Evolutionary conservation across 2,888 invertebrate genomes (phyloP), one percentile per base, ranked within the genome.

Genomic region (Villa cingulata): DNA sequence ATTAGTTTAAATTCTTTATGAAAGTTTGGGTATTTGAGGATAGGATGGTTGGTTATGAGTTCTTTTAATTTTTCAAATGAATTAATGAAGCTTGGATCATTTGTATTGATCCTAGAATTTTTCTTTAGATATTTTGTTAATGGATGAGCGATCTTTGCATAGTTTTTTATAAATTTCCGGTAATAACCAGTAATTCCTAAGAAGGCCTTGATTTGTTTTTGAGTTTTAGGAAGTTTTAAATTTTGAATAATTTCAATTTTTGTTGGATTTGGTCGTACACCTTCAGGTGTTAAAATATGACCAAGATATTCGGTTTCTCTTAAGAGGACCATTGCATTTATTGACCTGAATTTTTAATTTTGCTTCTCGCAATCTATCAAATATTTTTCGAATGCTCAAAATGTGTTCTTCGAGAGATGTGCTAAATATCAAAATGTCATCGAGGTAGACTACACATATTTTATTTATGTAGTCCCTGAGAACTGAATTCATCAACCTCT

Each of bases 321-420:
- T 14, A 52, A 38, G 40, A 53, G 51, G n/a, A n/a, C n/a, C n/a
- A n/a, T 18, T 43, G 32, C 49, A 51, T 49, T 54, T 53, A 16
- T 53, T 45, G 12, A 49, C 18, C 43, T 52, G 51, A 17, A 54
- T 41, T 43, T 51, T 51, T 34, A 51, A 29, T 15, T 45, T 47
- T 12, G 29, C 37, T 29, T 53, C 34, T 17, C 23, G 19, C 27
- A 32, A 12, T 32, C 12, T 32, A 1, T 32, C 29, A 32, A 32
- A 32, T 3, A 32, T 14, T 32, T 32, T 12, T 2, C 29, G 1
- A 12, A 32, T 12, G 4, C 12, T 32, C 3, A 12, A 1, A 12
- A 12, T 32, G 12, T 12, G 29, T 2, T 32, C 29, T 12, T 32
- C 29, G 9, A 12, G 2, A 32, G 29, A 12, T 32, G 9, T 32